These are phyloP conservation scores for cattle (Bos taurus) DNA, from an alignment of 2,113 vertebrate species.

Conservation along the genomic window DNA sequence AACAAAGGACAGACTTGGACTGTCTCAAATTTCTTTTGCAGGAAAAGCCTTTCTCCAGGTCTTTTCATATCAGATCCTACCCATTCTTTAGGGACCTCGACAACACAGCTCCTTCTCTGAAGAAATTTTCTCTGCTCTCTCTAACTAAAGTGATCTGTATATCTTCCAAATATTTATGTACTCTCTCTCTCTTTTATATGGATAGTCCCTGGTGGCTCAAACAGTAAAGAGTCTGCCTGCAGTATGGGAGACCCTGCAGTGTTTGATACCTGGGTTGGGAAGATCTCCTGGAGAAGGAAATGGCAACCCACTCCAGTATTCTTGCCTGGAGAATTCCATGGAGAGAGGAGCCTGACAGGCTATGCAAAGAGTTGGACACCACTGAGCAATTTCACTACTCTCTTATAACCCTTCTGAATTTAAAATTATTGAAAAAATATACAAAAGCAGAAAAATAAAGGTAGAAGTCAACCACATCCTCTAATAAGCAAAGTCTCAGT, in stretches of 20 bases:
- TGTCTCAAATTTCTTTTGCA: not conserved
- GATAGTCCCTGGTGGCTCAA: not conserved
- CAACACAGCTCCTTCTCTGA: not conserved
- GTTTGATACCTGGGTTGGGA: not conserved
- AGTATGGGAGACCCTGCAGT: not conserved
- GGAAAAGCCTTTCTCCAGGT: not conserved
- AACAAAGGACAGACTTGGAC: not conserved
- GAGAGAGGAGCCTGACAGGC: not conserved
- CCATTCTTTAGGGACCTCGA: not conserved
- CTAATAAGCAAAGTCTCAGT: not conserved
- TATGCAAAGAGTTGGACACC: not conserved
- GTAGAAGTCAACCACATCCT: not conserved
- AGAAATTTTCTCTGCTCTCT: not conserved
- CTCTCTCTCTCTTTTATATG: not conserved
- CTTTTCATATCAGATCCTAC: not conserved
- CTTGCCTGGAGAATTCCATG: not conserved
- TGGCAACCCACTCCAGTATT: not conserved
- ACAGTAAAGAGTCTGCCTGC: not conserved
- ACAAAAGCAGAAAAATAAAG: not conserved
- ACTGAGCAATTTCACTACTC: not conserved
- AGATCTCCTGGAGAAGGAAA: not conserved
- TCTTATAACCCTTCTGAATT: not conserved
- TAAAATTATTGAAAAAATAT: not conserved
- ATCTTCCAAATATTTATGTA: not conserved
- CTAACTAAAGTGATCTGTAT: not conserved